Evolutionary conservation across 1,140 invertebrate species (phyloP).

Genomic region (Chionoecetes opilio): DNA sequence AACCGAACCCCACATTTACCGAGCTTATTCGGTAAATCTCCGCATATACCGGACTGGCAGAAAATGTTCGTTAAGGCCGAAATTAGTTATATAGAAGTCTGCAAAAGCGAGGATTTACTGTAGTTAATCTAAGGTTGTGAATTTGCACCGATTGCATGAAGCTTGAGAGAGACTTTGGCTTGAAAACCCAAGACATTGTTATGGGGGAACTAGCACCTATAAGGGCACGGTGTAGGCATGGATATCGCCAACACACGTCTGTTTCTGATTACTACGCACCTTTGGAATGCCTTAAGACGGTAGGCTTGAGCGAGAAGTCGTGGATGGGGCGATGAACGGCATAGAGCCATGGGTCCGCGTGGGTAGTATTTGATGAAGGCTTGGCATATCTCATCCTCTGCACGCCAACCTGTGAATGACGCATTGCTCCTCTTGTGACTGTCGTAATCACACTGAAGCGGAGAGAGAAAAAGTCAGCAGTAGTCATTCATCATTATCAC

Average conservation of each 20-base stretch:
- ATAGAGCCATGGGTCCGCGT: conserved; percentile 60
- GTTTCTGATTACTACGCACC: neutral
- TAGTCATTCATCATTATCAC: neutral
- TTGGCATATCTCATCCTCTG: conserved; percentile 73
- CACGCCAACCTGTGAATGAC: conserved; percentile 66
- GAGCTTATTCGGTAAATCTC: too few species aligned
- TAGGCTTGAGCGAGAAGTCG: neutral
- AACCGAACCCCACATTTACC: too few species aligned
- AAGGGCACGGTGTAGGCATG: too few species aligned
- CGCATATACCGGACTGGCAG: too few species aligned
- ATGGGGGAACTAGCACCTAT: too few species aligned
- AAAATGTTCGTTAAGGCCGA: too few species aligned
- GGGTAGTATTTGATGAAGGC: conserved; percentile 79
- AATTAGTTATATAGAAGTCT: too few species aligned
- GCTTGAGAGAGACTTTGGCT: too few species aligned
- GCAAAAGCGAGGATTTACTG: too few species aligned
- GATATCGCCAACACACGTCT: neutral
- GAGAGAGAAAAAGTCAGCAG: neutral
- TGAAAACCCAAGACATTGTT: too few species aligned
- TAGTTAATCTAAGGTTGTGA: too few species aligned
- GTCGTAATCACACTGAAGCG: conserved; percentile 68
- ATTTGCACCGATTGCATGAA: too few species aligned
- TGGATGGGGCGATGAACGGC: conserved; percentile 68
- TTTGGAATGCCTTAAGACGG: neutral
- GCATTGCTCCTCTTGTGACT: neutral